phyloP scores from a whole-genome alignment of 2,888 invertebrate species.

The Netelia fuscicornis region DNA sequence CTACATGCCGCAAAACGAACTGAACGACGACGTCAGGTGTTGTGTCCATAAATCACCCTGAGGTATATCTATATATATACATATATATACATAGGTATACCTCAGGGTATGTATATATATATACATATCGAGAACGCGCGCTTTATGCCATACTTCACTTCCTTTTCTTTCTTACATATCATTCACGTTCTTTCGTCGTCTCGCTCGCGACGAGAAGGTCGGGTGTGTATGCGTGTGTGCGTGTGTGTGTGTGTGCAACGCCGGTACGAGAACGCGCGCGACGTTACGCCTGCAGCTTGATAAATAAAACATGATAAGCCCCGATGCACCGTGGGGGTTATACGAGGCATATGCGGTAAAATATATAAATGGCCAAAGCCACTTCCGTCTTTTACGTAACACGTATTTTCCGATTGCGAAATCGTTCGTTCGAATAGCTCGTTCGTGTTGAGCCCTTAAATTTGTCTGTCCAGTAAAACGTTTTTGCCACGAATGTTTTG shows the following conservation, averaged over 20 bases:
- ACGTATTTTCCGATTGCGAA: background rate
- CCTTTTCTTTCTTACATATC: slow-evolving; percentile 20
- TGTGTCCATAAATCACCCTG: slow-evolving; percentile 81
- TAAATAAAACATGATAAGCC: slow-evolving; percentile 77
- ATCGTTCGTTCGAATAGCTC: background rate
- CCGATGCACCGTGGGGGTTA: background rate
- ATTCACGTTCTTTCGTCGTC: slow-evolving; percentile 16
- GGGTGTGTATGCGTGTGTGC: no score
- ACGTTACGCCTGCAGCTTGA: slow-evolving; percentile 68
- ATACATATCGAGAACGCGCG: slow-evolving; percentile 75
- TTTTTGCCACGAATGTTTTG: background rate
- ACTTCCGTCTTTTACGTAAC: slow-evolving; percentile 8
- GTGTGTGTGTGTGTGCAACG: background rate
- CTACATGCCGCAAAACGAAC: slow-evolving; percentile 79
- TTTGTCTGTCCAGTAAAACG: background rate
- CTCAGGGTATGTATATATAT: slow-evolving; percentile 31
- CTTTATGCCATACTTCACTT: slow-evolving; percentile 64
- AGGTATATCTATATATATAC: slow-evolving; percentile 15
- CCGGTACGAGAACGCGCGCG: slow-evolving; percentile 26
- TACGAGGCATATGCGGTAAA: background rate
- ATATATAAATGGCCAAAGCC: background rate
- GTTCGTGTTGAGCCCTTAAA: background rate
- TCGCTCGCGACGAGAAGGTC: slow-evolving; percentile 21
- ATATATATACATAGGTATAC: slow-evolving; percentile 21
- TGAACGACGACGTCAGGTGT: slow-evolving; percentile 81